Evolutionary conservation across 2,888 invertebrate genomes (phyloP), one percentile per base, ranked within the genome.

Genomic region (Gnatocerus cornutus): DNA sequence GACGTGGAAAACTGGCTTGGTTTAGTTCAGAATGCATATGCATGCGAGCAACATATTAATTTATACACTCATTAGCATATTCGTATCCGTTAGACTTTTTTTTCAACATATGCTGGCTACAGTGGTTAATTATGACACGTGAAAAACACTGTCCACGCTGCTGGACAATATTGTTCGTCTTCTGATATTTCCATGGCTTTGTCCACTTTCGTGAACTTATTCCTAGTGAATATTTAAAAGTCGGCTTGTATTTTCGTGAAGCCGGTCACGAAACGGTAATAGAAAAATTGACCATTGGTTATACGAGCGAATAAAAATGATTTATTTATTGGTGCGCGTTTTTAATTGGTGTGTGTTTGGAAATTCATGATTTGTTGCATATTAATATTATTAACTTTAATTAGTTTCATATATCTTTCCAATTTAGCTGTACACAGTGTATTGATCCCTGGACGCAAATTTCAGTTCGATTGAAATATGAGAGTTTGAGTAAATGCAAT

Each of bases 41-140:
- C 84, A 85, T 85, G 85, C 84, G 81, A 84, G 82, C 84, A 84
- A 85, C 84, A 84, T 85, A 85, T 85, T 85, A 85, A 85, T 85
- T 85, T 85, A 85, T 85, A 84, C 84, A 79, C 81, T 84, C 83
- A 85, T 85, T 85, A 85, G 84, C 85, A 85, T 85, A 85, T 84
- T 82, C 84, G 85, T 85, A 85, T 85, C 85, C 85, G 85, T 85
- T 85, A 85, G 84, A 83, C 65, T 80, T 82, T 83, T 84, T 84
- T 84, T 79, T 80, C 56, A 83, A 82, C 84, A 84, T 84, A 84
- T 85, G 85, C 82, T 83, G 81, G 82, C 78, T 80, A 78, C 78
- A 81, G 80, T 77, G 80, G 80, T 80, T 84, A 83, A 84, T 83
- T 83, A 83, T 82, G 80, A 82, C 82, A 81, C 80, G 80, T 78